Evolutionary conservation across 2,888 invertebrate genomes (phyloP).

Genomic region (Anticlea derivata): DNA sequence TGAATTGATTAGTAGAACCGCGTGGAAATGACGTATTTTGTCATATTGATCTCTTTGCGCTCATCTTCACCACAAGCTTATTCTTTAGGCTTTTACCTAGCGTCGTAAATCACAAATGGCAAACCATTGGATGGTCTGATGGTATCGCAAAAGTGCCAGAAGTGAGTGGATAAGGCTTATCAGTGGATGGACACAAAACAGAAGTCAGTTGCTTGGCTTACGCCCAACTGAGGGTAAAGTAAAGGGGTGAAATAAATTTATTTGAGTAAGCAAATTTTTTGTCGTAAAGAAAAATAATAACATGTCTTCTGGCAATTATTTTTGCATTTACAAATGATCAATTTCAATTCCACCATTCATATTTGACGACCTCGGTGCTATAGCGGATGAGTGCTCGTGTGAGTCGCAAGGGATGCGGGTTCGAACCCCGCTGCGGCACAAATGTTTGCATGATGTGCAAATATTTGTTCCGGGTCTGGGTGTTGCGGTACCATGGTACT

Average conservation of each 20-base stretch:
- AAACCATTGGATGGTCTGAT: constrained; percentile 6
- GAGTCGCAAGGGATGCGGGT: too few relatives aligned
- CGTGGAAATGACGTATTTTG: neutral
- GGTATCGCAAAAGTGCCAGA: constrained; percentile 8
- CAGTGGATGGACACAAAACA: constrained; percentile 8
- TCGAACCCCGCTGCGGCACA: too few relatives aligned
- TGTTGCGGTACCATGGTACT: too few relatives aligned
- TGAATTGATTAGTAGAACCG: neutral
- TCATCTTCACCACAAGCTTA: neutral
- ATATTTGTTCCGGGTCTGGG: too few relatives aligned
- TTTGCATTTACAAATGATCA: neutral
- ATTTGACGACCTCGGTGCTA: too few relatives aligned
- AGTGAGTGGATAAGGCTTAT: constrained; percentile 13
- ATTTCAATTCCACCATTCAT: too few relatives aligned
- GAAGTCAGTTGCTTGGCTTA: constrained; percentile 8
- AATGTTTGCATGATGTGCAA: too few relatives aligned
- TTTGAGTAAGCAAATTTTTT: neutral
- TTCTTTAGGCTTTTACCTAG: neutral
- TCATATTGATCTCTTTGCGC: neutral
- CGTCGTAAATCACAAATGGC: constrained; percentile 10
- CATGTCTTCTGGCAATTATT: too few relatives aligned
- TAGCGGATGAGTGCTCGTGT: too few relatives aligned
- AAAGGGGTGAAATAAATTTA: constrained; percentile 3
- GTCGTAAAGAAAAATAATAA: too few relatives aligned
- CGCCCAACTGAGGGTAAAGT: neutral